phyloP scores from a whole-genome alignment of 2,113 vertebrate genomes.

The Rhinichthys klamathensis region DNA sequence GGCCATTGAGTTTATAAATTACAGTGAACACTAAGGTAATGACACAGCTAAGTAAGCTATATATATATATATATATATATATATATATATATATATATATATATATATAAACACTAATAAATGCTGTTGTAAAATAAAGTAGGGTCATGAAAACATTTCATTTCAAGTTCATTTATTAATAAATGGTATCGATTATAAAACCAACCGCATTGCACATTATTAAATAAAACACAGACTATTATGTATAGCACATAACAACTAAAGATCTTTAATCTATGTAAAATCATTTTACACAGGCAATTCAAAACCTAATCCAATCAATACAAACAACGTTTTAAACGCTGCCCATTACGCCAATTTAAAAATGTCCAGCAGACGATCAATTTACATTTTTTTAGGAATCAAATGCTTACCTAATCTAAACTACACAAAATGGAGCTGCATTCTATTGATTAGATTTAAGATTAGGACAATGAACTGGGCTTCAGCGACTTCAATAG shows the following conservation, averaged over 20 bases:
- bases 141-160: no score
- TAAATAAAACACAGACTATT: constrained; percentile 5
- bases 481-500: constrained; percentile 57
- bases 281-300: constrained; percentile 63
- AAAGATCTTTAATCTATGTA: constrained; percentile 42
- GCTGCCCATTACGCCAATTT: constrained; percentile 78
- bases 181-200: background rate
- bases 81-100: no score
- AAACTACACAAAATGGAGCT: constrained; percentile 74
- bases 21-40: background rate
- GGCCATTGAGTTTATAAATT: background rate
- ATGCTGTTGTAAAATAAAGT: no score
- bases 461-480: constrained; percentile 73
- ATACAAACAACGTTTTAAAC: constrained; percentile 83
- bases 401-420: constrained; percentile 82
- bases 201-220: background rate
- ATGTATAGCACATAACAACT: constrained; percentile 21
- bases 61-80: no score
- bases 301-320: constrained; percentile 78
- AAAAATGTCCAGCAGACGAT: constrained; percentile 79
- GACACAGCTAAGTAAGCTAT: background rate
- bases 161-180: background rate
- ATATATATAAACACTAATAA: no score
- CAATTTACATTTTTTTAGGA: constrained; percentile 82
- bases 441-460: constrained; percentile 78